Evolutionary conservation across 2,797 vertebrate species (phyloP).

Genomic region (Perodicticus potto): DNA sequence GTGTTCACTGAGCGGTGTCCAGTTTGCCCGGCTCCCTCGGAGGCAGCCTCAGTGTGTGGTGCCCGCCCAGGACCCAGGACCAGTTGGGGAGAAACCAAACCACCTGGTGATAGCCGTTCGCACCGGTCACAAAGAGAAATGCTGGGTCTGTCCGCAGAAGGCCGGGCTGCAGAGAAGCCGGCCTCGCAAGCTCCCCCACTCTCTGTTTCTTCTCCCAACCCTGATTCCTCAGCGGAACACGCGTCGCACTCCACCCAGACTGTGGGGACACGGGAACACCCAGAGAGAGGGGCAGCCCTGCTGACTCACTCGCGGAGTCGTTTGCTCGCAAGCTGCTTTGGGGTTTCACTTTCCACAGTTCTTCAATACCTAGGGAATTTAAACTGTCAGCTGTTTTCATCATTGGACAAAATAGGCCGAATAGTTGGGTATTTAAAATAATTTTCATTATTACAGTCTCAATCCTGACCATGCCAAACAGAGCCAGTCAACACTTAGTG

Average conservation of each 20-base stretch:
- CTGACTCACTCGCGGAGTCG: constrained; percentile 76
- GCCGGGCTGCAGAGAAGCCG: constrained; percentile 78
- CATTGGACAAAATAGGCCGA: constrained; percentile 43
- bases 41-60: constrained; percentile 67
- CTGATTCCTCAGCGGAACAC: constrained; percentile 85
- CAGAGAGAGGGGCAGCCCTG: constrained; percentile 59
- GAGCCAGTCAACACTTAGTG: neutral
- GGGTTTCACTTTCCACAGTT: constrained; percentile 60
- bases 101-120: constrained; percentile 70
- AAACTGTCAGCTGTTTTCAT: constrained; percentile 48
- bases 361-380: constrained; percentile 55
- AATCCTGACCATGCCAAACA: neutral
- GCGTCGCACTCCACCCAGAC: constrained; percentile 81
- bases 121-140: constrained; percentile 82
- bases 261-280: constrained; percentile 74
- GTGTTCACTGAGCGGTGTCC: neutral
- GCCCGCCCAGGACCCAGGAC: constrained; percentile 72
- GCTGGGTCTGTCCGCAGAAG: constrained; percentile 82
- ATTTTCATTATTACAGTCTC: constrained; percentile 33
- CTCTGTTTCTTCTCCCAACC: constrained; percentile 87
- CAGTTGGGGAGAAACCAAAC: constrained; percentile 81
- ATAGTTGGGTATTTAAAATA: constrained; percentile 53
- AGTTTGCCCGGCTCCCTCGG: fast-evolving
- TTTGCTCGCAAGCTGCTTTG: constrained; percentile 76
- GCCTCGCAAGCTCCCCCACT: constrained; percentile 39